A percentile compares a stretch with the other conserved stretches of the same genome.
These are phyloP conservation scores for Cydia amplana DNA, from an alignment of 1,140 invertebrate genomes.

Conservation along the genomic window DNA sequence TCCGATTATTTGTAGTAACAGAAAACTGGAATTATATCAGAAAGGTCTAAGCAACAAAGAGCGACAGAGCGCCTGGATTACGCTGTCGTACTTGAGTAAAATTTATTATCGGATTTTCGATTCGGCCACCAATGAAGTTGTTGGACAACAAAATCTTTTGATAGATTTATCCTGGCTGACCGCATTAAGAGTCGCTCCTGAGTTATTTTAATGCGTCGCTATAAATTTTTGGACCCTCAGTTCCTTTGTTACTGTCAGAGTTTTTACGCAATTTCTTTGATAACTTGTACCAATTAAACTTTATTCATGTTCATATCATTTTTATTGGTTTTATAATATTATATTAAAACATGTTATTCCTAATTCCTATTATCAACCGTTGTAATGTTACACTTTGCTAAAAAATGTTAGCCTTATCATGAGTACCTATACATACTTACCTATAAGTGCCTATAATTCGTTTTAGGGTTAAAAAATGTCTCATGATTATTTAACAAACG, in stretches of 20 bases:
- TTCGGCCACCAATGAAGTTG: slow-evolving; percentile 79
- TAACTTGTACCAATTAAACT: slow-evolving; percentile 38
- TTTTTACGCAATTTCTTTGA: slow-evolving; percentile 53
- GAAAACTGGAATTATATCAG: slow-evolving; percentile 72
- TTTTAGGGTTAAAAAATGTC: no score
- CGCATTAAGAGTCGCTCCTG: slow-evolving; percentile 69
- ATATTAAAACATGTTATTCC: neutral
- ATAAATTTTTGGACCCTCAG: slow-evolving; percentile 67
- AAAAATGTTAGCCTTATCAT: no score
- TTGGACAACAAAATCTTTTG: slow-evolving; percentile 79
- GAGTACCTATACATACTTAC: no score
- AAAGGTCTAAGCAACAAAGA: slow-evolving; percentile 74
- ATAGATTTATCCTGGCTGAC: slow-evolving; percentile 78
- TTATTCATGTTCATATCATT: slow-evolving; percentile 42
- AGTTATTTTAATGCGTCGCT: slow-evolving; percentile 70
- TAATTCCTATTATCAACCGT: neutral
- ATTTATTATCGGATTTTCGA: slow-evolving; percentile 79
- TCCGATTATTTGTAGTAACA: slow-evolving; percentile 70
- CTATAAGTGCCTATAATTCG: no score
- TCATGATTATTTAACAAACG: neutral
- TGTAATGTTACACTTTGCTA: no score
- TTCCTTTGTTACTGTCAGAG: slow-evolving; percentile 41
- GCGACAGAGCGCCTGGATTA: slow-evolving; percentile 73
- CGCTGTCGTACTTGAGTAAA: slow-evolving; percentile 78
- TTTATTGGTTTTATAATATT: neutral